Evolutionary conservation across 2,888 invertebrate genomes (phyloP).

Genomic region (Catotricha subobsoleta): DNA sequence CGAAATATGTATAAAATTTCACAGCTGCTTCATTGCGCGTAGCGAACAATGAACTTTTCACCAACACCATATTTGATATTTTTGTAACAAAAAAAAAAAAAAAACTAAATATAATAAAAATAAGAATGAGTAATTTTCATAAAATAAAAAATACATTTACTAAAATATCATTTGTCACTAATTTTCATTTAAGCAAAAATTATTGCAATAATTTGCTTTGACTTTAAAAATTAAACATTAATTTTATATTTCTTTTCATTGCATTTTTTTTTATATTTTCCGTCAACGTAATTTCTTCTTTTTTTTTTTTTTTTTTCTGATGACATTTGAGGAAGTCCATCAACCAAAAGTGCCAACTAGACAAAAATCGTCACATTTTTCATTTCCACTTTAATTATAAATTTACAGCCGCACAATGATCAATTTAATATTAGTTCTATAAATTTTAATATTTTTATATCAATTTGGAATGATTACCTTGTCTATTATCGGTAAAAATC

Average conservation of each 20-base stretch:
- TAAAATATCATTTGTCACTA: neutral
- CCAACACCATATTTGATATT: no score
- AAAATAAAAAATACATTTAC: neutral
- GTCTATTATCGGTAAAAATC: constrained; percentile 16
- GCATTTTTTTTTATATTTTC: neutral
- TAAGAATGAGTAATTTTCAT: neutral
- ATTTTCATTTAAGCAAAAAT: neutral
- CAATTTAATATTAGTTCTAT: neutral
- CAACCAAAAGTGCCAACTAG: constrained; percentile 18
- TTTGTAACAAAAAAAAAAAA: no score
- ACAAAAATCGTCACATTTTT: constrained; percentile 11
- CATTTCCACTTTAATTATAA: constrained; percentile 4
- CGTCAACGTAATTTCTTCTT: neutral
- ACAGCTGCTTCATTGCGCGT: no score
- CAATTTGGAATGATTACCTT: constrained; percentile 13
- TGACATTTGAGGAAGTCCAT: constrained; percentile 8
- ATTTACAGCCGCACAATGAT: neutral
- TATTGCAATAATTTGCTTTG: neutral
- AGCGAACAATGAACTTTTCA: no score
- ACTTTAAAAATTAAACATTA: neutral
- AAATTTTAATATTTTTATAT: no score
- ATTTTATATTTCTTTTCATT: neutral
- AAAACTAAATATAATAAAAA: neutral
- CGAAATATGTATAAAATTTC: no score
- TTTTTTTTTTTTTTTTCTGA: no score